phyloP scores from a whole-genome alignment of 2,888 invertebrate species.

The Drosophila neutralis region DNA sequence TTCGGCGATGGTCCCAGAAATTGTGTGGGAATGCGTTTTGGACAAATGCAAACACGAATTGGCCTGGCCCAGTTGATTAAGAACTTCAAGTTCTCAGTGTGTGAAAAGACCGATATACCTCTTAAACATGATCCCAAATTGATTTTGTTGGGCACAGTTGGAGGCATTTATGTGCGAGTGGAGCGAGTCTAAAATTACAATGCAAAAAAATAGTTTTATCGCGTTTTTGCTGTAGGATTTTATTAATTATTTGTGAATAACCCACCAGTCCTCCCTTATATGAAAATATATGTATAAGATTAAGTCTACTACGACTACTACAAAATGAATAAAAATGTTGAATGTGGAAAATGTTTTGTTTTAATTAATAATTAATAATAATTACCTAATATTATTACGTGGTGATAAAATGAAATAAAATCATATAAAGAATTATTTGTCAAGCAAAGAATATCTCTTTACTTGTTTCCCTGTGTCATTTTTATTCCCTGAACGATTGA shows the following conservation, averaged over 20 bases:
- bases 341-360: no score
- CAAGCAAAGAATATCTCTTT: no score
- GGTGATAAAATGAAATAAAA: no score
- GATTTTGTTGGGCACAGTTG: conserved; percentile 52
- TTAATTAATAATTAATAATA: no score
- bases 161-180: conserved; percentile 41
- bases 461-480: no score
- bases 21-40: conserved; percentile 83
- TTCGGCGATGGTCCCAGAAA: conserved; percentile 83
- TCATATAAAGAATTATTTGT: no score
- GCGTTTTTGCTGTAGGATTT: not conserved
- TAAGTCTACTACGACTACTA: not conserved
- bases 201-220: not conserved
- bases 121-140: conserved; percentile 55
- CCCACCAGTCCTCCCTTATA: not conserved
- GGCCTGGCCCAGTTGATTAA: conserved; percentile 75
- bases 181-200: conserved; percentile 31
- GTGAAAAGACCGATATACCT: conserved; percentile 69
- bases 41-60: conserved; percentile 77
- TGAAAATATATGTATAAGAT: no score
- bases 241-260: not conserved
- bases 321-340: not conserved
- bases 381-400: no score
- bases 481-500: no score
- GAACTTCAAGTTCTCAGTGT: conserved; percentile 70